Evolutionary conservation across 2,888 invertebrate species (phyloP), one percentile per base, ranked within the genome.

Genomic region (Netelia virgata): DNA sequence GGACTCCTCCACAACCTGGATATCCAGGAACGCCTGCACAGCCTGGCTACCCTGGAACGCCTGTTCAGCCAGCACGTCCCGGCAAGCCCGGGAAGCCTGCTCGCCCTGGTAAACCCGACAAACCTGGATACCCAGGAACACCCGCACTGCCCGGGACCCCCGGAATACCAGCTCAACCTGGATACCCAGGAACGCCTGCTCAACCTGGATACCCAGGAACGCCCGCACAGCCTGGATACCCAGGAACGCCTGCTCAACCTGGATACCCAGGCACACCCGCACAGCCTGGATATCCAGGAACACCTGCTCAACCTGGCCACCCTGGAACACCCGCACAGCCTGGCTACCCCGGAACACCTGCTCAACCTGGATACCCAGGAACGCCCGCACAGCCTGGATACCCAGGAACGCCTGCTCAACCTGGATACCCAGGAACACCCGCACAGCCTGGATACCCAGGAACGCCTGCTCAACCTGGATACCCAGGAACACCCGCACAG

Each of bases 351-450:
- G 80, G 69, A 2, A 41, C 59, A 5, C 64, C 78, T 0, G 69
- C 68, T n/a, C 18, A 55, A 5, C 82, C 84, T 14, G 81, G 78
- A 0, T 28, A 41, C 8, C 95, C 91, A 94, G 94, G 89, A 93
- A 92, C 80, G 94, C 95, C 73, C 95, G 95, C 61, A 74, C 83
- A 70, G 82, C 86, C 80, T 78, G 83, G 43, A 74, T 23, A 23
- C 11, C 72, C 74, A 61, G 80, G 66, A 18, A 95, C 72, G 95
- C 94, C 93, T 95, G 86, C 83, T 16, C 18, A 57, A 64, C 84
- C 88, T 63, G 85, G 81, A 0, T 16, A 63, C 6, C 88, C 89
- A 41, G 89, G 90, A 0, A 79, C 63, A 2, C 89, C 90, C n/a
- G 90, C 87, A 20, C 8, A 64, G 28, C 87, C 88, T 53, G 88